These are phyloP conservation scores for Stichopus chloronotus DNA, from an alignment of 35 echinoderm and acorn worm species.

Conservation along the genomic window DNA sequence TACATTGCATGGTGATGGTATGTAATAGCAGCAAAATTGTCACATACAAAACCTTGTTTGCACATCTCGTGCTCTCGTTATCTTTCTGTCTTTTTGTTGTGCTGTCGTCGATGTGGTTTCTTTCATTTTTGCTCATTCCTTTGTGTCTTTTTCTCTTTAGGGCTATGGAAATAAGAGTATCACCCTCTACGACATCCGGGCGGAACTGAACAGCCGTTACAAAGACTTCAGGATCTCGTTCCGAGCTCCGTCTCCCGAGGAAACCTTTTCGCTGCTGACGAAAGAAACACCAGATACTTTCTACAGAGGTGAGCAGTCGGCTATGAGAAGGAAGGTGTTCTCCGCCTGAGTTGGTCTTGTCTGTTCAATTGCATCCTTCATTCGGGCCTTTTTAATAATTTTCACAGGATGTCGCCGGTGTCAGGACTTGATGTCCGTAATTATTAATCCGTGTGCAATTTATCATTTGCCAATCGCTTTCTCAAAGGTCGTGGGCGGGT, in stretches of 20 bases:
- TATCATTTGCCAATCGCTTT: too few species aligned
- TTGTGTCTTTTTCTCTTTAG: conserved; percentile 47
- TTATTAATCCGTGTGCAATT: too few species aligned
- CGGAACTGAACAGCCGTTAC: conserved; percentile 94
- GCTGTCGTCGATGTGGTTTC: neutral
- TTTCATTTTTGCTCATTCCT: neutral
- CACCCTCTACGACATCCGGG: conserved; percentile 94
- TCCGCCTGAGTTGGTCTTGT: neutral
- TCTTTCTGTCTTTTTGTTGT: neutral
- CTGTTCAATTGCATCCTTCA: too few species aligned
- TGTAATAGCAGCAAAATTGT: too few species aligned
- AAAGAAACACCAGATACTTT: conserved; percentile 97
- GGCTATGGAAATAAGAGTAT: conserved; percentile 97
- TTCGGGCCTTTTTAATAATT: too few species aligned
- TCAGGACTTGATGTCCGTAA: too few species aligned
- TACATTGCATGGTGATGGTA: too few species aligned
- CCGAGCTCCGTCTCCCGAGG: conserved; percentile 71
- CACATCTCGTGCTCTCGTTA: neutral
- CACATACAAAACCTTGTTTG: neutral
- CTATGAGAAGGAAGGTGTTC: neutral
- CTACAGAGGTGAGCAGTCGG: conserved; percentile 73
- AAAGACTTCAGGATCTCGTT: conserved; percentile 88
- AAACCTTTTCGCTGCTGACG: conserved; percentile 84
- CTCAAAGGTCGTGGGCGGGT: too few species aligned
- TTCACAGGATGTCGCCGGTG: too few species aligned